phyloP scores from a whole-genome alignment of 2,888 invertebrate species.

The Troides helena region DNA sequence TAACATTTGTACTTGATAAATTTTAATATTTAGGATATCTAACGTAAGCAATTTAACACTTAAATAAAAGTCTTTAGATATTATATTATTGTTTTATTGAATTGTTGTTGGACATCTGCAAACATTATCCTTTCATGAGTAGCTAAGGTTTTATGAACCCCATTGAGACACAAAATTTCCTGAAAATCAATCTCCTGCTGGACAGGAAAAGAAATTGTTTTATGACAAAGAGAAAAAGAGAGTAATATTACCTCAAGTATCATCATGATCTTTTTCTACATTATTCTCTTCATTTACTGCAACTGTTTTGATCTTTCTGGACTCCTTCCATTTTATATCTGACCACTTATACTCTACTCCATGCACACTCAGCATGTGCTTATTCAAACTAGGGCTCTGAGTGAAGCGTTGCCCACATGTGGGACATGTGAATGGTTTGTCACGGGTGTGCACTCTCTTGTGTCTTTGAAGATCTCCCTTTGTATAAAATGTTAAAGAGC shows the following conservation, averaged over 20 bases:
- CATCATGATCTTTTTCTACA: slow-evolving; percentile 5
- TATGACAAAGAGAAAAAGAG: too few relatives aligned
- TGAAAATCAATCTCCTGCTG: too few relatives aligned
- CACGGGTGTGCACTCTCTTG: slow-evolving; percentile 62
- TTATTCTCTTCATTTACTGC: slow-evolving; percentile 33
- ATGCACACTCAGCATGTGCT: slow-evolving; percentile 69
- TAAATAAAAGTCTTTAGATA: slow-evolving; percentile 21
- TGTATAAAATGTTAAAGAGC: slow-evolving; percentile 61
- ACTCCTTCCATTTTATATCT: slow-evolving; percentile 44
- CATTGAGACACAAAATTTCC: too few relatives aligned
- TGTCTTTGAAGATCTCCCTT: slow-evolving; percentile 62
- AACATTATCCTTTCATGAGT: too few relatives aligned
- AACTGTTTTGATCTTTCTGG: slow-evolving; percentile 35
- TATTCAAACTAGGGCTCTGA: slow-evolving; percentile 70
- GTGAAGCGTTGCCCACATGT: slow-evolving; percentile 64
- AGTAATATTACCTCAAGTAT: too few relatives aligned
- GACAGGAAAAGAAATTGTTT: too few relatives aligned
- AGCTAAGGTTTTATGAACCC: too few relatives aligned
- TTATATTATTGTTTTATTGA: slow-evolving; percentile 11
- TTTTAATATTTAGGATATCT: slow-evolving; percentile 3
- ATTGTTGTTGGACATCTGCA: background rate
- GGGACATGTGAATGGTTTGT: slow-evolving; percentile 68
- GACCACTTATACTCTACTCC: slow-evolving; percentile 66
- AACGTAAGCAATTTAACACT: slow-evolving; percentile 10
- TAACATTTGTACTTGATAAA: background rate